These are phyloP conservation scores for Scaptomyza parva DNA, from an alignment of 2,888 invertebrate species.

Conservation along the genomic window DNA sequence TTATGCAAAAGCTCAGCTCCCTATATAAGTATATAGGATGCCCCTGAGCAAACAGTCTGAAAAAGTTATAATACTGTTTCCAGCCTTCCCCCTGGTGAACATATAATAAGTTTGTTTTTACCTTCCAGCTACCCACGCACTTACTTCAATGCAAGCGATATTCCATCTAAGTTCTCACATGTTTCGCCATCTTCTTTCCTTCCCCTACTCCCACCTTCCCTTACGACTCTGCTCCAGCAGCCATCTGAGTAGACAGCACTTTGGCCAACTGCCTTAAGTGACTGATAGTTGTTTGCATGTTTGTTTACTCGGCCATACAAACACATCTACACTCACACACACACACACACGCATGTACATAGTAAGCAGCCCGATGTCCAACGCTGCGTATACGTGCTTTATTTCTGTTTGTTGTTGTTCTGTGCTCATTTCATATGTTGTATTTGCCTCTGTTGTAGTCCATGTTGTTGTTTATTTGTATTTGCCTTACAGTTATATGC, in stretches of 20 bases:
- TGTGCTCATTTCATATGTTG: slow-evolving; percentile 63
- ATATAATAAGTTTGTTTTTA: slow-evolving; percentile 36
- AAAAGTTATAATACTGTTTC: slow-evolving; percentile 16
- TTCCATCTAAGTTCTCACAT: slow-evolving; percentile 33
- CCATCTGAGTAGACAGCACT: slow-evolving; percentile 42
- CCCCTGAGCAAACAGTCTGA: slow-evolving; percentile 1
- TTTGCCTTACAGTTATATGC: slow-evolving; percentile 71
- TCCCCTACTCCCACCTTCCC: not conserved
- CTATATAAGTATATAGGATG: not conserved
- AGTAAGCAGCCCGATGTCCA: slow-evolving; percentile 15
- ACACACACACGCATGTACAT: slow-evolving; percentile 12
- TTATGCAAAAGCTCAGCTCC: slow-evolving; percentile 5
- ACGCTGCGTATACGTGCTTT: slow-evolving; percentile 55
- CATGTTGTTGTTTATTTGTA: slow-evolving; percentile 31
- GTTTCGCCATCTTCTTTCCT: not conserved
- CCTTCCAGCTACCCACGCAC: slow-evolving; percentile 9
- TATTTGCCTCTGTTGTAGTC: slow-evolving; percentile 30
- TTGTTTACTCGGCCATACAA: slow-evolving; percentile 61
- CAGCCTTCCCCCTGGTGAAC: not conserved
- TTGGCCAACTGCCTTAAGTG: slow-evolving; percentile 71
- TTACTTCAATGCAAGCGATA: slow-evolving; percentile 30
- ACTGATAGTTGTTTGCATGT: slow-evolving; percentile 79
- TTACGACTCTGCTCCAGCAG: not conserved
- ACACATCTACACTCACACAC: slow-evolving; percentile 28
- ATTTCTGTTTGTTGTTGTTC: slow-evolving; percentile 22